Evolutionary conservation across 2,888 invertebrate genomes (phyloP).

Genomic region (Platerodrilus igneus): DNA sequence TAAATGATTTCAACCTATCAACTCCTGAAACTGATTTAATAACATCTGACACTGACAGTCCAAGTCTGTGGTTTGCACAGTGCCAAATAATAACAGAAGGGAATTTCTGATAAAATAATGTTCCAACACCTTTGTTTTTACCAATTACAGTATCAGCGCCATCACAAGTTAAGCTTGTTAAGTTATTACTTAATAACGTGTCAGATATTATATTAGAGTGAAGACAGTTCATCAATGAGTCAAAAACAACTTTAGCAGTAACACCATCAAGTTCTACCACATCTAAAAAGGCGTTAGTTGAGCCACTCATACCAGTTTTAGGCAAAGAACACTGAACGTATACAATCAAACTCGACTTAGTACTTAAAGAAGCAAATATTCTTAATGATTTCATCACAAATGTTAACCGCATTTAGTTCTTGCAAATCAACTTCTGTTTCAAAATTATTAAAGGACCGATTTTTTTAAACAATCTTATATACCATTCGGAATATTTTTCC

Average conservation of each 20-base stretch:
- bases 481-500: too few species aligned
- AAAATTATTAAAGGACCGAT: too few species aligned
- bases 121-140: not conserved
- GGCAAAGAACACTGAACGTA: not conserved
- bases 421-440: too few species aligned
- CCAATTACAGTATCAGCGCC: not conserved
- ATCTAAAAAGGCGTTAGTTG: slow-evolving; percentile 1
- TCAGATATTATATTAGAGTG: slow-evolving; percentile 3
- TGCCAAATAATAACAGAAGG: not conserved
- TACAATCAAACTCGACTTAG: not conserved
- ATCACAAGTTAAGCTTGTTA: too few species aligned
- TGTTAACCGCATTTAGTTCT: too few species aligned
- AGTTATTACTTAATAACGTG: not conserved
- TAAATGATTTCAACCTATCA: slow-evolving; percentile 7
- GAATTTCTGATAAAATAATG: not conserved
- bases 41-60: slow-evolving; percentile 1
- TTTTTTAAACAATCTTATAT: too few species aligned
- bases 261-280: slow-evolving; percentile 6
- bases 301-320: not conserved
- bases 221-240: slow-evolving; percentile 2
- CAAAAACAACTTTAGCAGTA: slow-evolving; percentile 4
- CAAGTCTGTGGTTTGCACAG: not conserved
- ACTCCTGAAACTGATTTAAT: slow-evolving; percentile 3
- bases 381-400: too few species aligned
- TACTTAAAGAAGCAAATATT: slow-evolving; percentile 2